Percentiles rank a stretch among this genome's conserved stretches.
Conservation (phyloP, 2,113 vertebrate genomes). For the Arizona elegans region DNA sequence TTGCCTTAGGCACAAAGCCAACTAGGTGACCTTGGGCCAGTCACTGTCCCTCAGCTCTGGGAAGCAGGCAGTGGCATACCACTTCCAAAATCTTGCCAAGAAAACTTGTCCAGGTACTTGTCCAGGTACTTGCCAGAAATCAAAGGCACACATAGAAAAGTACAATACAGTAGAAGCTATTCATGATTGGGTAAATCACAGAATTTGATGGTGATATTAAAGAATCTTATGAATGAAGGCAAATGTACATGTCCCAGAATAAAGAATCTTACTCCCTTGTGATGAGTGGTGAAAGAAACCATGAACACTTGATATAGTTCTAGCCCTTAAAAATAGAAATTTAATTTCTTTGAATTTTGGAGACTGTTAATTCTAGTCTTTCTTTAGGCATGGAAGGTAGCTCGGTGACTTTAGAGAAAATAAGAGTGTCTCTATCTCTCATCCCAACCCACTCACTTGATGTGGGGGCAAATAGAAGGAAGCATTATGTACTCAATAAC, state of each 20-base stretch:
- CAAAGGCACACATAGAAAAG: neutral
- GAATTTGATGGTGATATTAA: neutral
- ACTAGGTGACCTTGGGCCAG: neutral
- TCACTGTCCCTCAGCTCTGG: neutral
- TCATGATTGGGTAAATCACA: neutral
- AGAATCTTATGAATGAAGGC: neutral
- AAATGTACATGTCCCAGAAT: neutral
- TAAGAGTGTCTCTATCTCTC: neutral
- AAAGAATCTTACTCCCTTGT: neutral
- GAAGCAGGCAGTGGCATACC: neutral
- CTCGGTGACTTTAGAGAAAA: neutral
- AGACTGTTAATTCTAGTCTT: neutral
- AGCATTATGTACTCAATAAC: neutral
- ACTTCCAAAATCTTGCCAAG: neutral
- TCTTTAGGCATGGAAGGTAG: neutral
- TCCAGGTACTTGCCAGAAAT: neutral
- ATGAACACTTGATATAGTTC: neutral
- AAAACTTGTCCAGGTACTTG: neutral
- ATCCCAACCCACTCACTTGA: neutral
- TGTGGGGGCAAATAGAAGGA: neutral
- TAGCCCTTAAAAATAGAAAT: neutral
- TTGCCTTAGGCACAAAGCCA: neutral
- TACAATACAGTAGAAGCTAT: neutral
- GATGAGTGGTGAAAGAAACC: neutral
- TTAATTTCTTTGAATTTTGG: neutral